Evolutionary conservation across 1,140 invertebrate genomes (phyloP).

Genomic region (Ceratina japonica): DNA sequence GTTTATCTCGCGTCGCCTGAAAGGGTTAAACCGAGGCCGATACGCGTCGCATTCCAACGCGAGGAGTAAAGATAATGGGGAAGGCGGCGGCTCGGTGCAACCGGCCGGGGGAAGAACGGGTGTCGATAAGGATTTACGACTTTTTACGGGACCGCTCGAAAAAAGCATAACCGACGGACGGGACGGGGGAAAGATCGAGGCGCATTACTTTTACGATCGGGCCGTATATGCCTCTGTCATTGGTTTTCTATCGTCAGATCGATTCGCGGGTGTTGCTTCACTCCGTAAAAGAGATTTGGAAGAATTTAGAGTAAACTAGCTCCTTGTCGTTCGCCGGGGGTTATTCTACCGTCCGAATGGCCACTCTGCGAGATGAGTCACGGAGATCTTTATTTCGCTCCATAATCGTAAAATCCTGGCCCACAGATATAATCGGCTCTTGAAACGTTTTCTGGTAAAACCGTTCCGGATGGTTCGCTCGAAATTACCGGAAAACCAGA

Average conservation of each 20-base stretch:
- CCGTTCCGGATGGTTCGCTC: no score
- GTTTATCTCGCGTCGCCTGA: slow-evolving; percentile 67
- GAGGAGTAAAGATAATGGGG: slow-evolving; percentile 67
- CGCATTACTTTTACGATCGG: slow-evolving; percentile 53
- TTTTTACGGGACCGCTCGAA: background rate
- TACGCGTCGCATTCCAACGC: slow-evolving; percentile 64
- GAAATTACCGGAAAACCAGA: background rate
- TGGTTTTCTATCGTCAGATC: slow-evolving; percentile 30
- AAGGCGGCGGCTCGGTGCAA: slow-evolving; percentile 41
- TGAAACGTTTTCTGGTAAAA: background rate
- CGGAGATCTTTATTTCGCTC: slow-evolving; percentile 43
- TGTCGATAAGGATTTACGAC: slow-evolving; percentile 63
- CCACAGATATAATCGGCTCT: slow-evolving; percentile 20
- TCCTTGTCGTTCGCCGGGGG: slow-evolving; percentile 25
- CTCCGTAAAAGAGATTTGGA: background rate
- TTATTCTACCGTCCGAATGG: slow-evolving; percentile 39
- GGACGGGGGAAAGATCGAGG: background rate
- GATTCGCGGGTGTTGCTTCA: slow-evolving; percentile 43
- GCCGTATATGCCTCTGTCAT: background rate
- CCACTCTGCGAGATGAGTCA: slow-evolving; percentile 31
- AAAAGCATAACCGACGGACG: background rate
- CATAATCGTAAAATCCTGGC: slow-evolving; percentile 46
- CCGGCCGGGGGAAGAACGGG: background rate
- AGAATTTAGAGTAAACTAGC: slow-evolving; percentile 25
- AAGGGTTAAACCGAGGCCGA: slow-evolving; percentile 62